Evolutionary conservation across 2,797 vertebrate genomes (phyloP), one percentile per base, ranked within the genome.

Genomic region (Megaceryle alcyon): DNA sequence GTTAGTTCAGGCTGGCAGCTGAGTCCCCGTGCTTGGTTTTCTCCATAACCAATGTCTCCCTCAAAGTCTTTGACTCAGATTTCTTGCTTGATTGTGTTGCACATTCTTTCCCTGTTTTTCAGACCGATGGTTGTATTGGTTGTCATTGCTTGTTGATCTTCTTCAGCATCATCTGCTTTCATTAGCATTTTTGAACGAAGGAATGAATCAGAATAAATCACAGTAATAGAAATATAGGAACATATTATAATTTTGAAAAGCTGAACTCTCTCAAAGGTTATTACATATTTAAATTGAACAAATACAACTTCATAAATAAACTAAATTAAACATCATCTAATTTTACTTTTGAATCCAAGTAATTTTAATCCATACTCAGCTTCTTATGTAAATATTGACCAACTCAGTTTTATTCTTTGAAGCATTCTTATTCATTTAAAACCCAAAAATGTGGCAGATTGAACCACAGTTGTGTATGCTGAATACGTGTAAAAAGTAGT

Each of bases 271-370:
- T 96, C 94, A 85, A 60, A 95, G 84, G 93, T 96, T 96, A 95
- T 96, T 96, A 95, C 69, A 6, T 91, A 91, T 96, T 97, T 95
- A 96, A 96, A 96, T 93, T 94, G 82, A 96, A 92, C 96, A 94
- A 97, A 93, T 95, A 61, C 82, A 88, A 95, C 89, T 95, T 96
- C 92, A 96, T 97, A 96, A 97, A 91, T 96, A 93, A 95, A 82
- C 93, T 92, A 92, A 97, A 97, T 96, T 92, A 92, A 96, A 90
- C 91, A 94, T 91, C 71, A 94, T 95, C 88, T 96, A 95, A 96
- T 96, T 96, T 96, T 95, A 94, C 79, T 91, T 97, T 75, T 78
- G 91, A 96, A 89, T 84, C 92, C 93, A 94, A 96, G 76, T 88
- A 91, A 85, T 96, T 96, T 95, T 92, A 94, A 91, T 94, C 92